Base-by-base conservation (phyloP, 2,113 vertebrate genomes). In the Cercocebus atys region DNA sequence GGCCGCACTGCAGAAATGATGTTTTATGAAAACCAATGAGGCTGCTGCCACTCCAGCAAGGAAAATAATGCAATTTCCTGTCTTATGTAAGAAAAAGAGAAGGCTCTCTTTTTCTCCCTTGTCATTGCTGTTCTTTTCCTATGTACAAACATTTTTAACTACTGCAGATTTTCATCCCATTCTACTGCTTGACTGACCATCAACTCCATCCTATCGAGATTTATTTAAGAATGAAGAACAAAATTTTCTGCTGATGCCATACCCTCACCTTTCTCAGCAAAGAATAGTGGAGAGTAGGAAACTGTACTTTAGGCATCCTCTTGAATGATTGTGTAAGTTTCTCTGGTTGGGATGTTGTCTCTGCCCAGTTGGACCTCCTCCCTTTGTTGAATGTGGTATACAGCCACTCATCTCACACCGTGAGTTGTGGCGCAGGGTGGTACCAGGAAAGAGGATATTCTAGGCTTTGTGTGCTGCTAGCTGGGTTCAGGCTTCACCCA, bases 21-120 rank as follows among this genome's bases (percentile, higher is more conserved):
- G 78, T 90, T 91, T 86, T 94, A 59, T 68, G 38, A 43, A 95
- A 93, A 80, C 76, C 47, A 85, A 9, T 20, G 23, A 10, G 30
- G 78, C 45, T 61, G 73, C 66, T 83, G 27, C 45, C 59, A 8
- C 43, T 45, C 16, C 79, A 81, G 32, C 55, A 17, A 45, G 30
- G 68, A 75, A 79, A 83, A 55, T 25, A n/a, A 89, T 66, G 13
- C 13, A 12, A 0, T 85, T 68, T 92, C 73, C 57, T 11, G 13
- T 50, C 55, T 95, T 73, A 68, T 52, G 93, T 94, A 79, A 96
- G 61, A 73, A 47, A 78, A 52, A 64, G 43, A 75, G 40, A 73
- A 79, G 66, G 1, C 55, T 80, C 43, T 93, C 79, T 59, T 55
- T 55, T 55, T 66, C 43, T 88, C 79, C 80, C 30, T 72, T 20